These are phyloP conservation scores for Pegoplata infirma DNA, from an alignment of 2,888 invertebrate species.

Conservation along the genomic window DNA sequence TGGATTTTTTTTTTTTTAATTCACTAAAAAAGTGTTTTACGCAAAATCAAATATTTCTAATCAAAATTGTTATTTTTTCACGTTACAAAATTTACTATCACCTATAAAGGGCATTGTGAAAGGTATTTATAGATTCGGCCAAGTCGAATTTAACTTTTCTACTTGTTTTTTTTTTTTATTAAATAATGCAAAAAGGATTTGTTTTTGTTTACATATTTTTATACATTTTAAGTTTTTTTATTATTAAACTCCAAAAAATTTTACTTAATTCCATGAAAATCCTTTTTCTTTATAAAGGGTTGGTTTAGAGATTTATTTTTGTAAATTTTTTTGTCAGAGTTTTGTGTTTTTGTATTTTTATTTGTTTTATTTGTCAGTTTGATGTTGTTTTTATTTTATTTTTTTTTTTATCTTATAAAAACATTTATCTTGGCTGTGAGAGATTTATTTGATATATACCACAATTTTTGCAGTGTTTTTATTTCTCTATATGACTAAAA, in stretches of 20 bases:
- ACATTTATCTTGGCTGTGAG: slow-evolving; percentile 49
- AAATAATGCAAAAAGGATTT: too few relatives aligned
- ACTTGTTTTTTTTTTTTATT: too few relatives aligned
- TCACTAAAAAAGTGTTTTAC: too few relatives aligned
- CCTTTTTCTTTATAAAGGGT: background rate
- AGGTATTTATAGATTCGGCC: too few relatives aligned
- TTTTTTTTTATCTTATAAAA: slow-evolving; percentile 24
- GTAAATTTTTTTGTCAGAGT: background rate
- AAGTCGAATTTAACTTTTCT: too few relatives aligned
- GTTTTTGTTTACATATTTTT: too few relatives aligned
- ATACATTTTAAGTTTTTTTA: background rate
- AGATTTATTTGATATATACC: slow-evolving; percentile 47
- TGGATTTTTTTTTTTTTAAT: too few relatives aligned
- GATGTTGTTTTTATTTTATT: background rate
- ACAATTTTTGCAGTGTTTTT: background rate
- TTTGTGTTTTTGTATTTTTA: background rate
- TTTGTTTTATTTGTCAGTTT: slow-evolving; percentile 28
- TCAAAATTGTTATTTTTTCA: too few relatives aligned
- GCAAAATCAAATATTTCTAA: too few relatives aligned
- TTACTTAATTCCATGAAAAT: background rate
- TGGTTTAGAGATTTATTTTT: slow-evolving; percentile 1
- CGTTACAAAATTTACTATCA: too few relatives aligned
- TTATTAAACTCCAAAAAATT: background rate
- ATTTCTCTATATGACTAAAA: background rate
- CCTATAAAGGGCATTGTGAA: too few relatives aligned